A percentile compares a stretch with the other conserved stretches of the same genome.
Evolutionary conservation across 1,140 invertebrate genomes (phyloP).

Genomic region (Vanessa tameamea): DNA sequence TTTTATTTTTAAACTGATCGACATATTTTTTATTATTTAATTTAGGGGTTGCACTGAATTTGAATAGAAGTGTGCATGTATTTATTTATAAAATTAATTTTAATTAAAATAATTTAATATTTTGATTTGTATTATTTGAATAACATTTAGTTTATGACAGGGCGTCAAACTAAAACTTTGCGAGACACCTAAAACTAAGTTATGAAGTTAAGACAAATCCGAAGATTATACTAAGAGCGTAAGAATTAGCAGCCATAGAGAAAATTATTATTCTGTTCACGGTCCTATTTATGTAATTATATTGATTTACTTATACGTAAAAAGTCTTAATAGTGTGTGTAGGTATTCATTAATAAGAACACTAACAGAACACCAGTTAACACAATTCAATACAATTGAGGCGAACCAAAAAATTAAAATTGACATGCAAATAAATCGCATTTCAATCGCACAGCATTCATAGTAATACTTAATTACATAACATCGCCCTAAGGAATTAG

Average conservation of each 20-base stretch:
- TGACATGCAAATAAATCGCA: too few relatives aligned
- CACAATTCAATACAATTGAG: too few relatives aligned
- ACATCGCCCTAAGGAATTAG: too few relatives aligned
- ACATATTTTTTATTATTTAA: conserved; percentile 11
- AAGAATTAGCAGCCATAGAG: not conserved
- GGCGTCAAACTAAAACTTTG: not conserved
- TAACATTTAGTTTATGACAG: not conserved
- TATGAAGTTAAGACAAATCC: conserved; percentile 1
- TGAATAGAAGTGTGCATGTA: conserved; percentile 18
- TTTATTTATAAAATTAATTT: conserved; percentile 25
- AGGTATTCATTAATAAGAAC: too few relatives aligned
- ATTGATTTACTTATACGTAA: too few relatives aligned
- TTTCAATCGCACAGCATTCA: too few relatives aligned
- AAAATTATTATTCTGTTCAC: not conserved
- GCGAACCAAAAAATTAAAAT: too few relatives aligned
- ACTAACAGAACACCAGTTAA: too few relatives aligned
- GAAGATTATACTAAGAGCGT: not conserved
- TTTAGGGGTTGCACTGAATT: conserved; percentile 9
- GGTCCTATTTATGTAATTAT: too few relatives aligned
- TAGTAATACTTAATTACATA: too few relatives aligned
- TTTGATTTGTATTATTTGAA: not conserved
- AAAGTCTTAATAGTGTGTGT: too few relatives aligned
- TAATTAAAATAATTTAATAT: conserved; percentile 7
- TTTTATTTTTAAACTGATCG: not conserved
- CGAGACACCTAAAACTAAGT: conserved; percentile 2